Percentiles rank a stretch among this genome's conserved stretches.
phyloP scores from a whole-genome alignment of 2,888 invertebrate genomes.

The Eristalis tenax region DNA sequence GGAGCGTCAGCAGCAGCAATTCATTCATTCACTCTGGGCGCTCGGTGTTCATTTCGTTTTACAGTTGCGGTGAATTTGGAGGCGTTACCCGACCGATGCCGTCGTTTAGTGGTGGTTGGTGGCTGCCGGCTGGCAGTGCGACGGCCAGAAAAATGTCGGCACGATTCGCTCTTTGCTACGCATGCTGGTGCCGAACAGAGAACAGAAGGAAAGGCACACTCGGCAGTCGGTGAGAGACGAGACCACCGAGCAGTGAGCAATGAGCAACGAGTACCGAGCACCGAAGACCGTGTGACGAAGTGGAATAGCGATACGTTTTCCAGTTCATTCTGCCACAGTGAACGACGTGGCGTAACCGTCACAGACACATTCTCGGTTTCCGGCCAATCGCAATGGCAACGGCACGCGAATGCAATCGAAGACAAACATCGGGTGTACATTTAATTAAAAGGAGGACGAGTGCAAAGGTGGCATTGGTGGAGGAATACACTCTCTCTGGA shows the following conservation, averaged over 20 bases:
- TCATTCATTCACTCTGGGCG: constrained; percentile 35
- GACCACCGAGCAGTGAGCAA: not conserved
- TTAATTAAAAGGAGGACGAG: constrained; percentile 61
- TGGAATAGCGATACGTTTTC: constrained; percentile 71
- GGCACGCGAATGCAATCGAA: constrained; percentile 71
- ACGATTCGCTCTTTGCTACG: constrained; percentile 65
- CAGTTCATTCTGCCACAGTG: constrained; percentile 70
- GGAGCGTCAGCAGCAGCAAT: constrained; percentile 19
- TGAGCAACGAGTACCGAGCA: not conserved
- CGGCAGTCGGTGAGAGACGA: not conserved
- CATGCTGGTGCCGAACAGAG: constrained; percentile 56
- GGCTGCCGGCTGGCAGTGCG: constrained; percentile 1
- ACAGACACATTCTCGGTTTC: constrained; percentile 74
- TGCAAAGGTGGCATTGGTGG: constrained; percentile 68
- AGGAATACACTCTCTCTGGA: too few species aligned
- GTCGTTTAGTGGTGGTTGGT: constrained; percentile 28
- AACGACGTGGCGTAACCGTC: constrained; percentile 70
- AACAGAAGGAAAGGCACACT: not conserved
- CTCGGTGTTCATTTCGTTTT: constrained; percentile 56
- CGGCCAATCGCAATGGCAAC: constrained; percentile 79
- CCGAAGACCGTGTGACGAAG: constrained; percentile 50
- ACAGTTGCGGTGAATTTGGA: constrained; percentile 68
- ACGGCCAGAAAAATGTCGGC: constrained; percentile 65
- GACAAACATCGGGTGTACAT: constrained; percentile 57
- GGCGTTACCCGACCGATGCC: constrained; percentile 47